Conservation (phyloP, 2,888 invertebrate genomes). For the Ditula angustiorana region DNA sequence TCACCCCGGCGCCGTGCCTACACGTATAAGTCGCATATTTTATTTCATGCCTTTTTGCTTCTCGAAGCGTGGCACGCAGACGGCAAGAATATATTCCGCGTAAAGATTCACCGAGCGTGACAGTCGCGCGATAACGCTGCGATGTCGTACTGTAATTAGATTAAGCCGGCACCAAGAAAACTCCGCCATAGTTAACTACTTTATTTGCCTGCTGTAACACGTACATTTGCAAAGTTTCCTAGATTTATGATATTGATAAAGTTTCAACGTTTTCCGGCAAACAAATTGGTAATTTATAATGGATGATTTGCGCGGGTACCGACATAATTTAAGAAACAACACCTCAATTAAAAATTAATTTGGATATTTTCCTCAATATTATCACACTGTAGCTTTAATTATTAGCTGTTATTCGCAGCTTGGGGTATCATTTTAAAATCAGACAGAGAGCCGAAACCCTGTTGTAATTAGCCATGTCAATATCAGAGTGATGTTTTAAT, state of each 20-base stretch:
- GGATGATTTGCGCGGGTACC: conserved; percentile 6
- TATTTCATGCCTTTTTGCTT: conserved; percentile 62
- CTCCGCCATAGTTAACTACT: conserved; percentile 43
- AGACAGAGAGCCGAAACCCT: no score
- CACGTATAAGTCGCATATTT: conserved; percentile 53
- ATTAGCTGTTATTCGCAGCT: neutral
- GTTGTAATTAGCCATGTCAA: no score
- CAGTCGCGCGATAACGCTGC: conserved; percentile 65
- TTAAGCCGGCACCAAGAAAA: conserved; percentile 57
- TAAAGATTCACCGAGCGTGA: conserved; percentile 64
- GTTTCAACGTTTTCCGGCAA: conserved; percentile 22
- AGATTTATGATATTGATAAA: conserved; percentile 36
- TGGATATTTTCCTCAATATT: neutral
- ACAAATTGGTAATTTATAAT: conserved; percentile 32
- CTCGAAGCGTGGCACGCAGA: conserved; percentile 57
- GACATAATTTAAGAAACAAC: conserved; percentile 2
- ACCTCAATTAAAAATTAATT: neutral
- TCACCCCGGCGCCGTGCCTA: conserved; percentile 50
- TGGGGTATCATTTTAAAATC: neutral
- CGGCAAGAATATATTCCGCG: conserved; percentile 67
- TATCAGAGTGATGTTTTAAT: neutral
- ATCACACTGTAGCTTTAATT: neutral
- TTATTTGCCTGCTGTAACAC: conserved; percentile 21
- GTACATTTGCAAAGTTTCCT: conserved; percentile 21
- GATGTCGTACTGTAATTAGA: conserved; percentile 68